A percentile compares a stretch with the other conserved stretches of the same genome.
phyloP scores from a whole-genome alignment of 2,888 invertebrate species.

The Pachliopta kotzebuea region DNA sequence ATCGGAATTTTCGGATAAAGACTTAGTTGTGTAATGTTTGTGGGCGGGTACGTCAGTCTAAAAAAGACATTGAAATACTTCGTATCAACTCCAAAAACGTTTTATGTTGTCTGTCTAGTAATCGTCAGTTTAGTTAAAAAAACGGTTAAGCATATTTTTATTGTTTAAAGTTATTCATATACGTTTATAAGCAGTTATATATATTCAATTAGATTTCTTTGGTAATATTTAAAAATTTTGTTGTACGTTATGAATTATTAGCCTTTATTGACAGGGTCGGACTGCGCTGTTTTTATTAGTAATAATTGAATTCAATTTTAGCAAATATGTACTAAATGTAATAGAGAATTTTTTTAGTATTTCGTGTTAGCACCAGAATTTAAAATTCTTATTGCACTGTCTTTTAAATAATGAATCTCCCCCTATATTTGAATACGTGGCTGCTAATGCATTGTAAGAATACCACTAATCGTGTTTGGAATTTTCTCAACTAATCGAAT shows the following conservation, averaged over 20 bases:
- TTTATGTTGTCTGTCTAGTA: slow-evolving; percentile 11
- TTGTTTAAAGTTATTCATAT: slow-evolving; percentile 23
- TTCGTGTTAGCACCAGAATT: slow-evolving; percentile 69
- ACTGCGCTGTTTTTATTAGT: slow-evolving; percentile 65
- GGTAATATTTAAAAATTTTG: slow-evolving; percentile 32
- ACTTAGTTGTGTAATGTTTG: slow-evolving; percentile 26
- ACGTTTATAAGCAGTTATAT: slow-evolving; percentile 37
- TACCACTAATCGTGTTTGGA: slow-evolving; percentile 41
- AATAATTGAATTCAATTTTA: slow-evolving; percentile 68
- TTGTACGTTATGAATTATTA: slow-evolving; percentile 43
- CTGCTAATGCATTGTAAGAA: slow-evolving; percentile 42
- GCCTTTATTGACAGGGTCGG: slow-evolving; percentile 77
- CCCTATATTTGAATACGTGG: slow-evolving; percentile 50
- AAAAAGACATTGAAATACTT: slow-evolving; percentile 7
- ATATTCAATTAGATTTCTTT: slow-evolving; percentile 37
- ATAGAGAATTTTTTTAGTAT: slow-evolving; percentile 63
- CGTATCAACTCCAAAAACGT: slow-evolving; percentile 12
- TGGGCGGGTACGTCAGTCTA: slow-evolving; percentile 19
- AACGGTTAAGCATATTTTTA: slow-evolving; percentile 12
- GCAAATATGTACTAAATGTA: slow-evolving; percentile 65
- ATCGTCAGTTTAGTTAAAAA: slow-evolving; percentile 4
- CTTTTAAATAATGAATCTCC: slow-evolving; percentile 42
- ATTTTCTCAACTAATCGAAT: slow-evolving; percentile 36
- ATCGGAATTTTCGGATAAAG: slow-evolving; percentile 31
- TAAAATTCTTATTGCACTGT: slow-evolving; percentile 62